Evolutionary conservation across 2,113 vertebrate genomes (phyloP).

Genomic region (Syngnathus floridae): DNA sequence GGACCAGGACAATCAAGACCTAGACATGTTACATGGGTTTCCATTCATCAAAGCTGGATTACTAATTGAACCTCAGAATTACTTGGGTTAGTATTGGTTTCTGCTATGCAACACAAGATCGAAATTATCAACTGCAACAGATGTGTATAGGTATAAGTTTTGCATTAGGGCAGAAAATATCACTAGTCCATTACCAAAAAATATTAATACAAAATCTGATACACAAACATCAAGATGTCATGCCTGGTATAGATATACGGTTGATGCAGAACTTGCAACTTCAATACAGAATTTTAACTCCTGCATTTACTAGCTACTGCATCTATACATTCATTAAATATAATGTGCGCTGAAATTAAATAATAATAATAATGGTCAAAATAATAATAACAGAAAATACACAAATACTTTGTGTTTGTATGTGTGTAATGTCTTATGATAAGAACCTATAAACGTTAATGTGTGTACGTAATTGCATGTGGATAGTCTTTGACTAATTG

Average conservation of each 20-base stretch:
- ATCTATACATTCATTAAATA: neutral
- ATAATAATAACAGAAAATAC: neutral
- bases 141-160: neutral
- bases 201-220: neutral
- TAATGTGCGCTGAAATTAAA: neutral
- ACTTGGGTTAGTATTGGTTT: constrained; percentile 5
- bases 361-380: too few relatives aligned
- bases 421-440: neutral
- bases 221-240: neutral
- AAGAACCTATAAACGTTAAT: constrained; percentile 23
- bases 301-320: too few relatives aligned
- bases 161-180: neutral
- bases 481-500: constrained; percentile 59
- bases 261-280: neutral
- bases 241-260: neutral
- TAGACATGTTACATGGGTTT: constrained; percentile 32
- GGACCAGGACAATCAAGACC: neutral
- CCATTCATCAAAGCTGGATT: constrained; percentile 7
- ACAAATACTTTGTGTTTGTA: neutral
- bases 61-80: neutral
- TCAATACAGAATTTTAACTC: too few relatives aligned
- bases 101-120: neutral
- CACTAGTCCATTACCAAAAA: neutral
- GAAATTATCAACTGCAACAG: constrained; percentile 9
- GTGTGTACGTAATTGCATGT: constrained; percentile 43